Conservation (phyloP, 2,888 invertebrate species). For the Argynnis bischoffii region DNA sequence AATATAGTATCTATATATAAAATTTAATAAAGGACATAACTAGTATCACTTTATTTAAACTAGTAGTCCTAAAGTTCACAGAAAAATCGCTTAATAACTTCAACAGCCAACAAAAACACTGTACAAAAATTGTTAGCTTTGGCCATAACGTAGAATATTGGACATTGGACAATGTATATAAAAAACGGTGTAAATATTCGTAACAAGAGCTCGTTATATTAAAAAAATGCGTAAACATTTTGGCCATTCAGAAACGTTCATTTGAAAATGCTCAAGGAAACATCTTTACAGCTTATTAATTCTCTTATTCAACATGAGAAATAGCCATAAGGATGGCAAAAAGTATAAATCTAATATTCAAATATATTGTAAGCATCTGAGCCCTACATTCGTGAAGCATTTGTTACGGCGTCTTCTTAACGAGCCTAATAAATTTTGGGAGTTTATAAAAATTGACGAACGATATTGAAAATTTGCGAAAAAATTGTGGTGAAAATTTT, state of each 20-base stretch:
- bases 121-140: too few relatives aligned
- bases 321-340: slow-evolving; percentile 16
- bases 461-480: slow-evolving; percentile 43
- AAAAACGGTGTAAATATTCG: background rate
- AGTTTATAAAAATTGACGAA: slow-evolving; percentile 37
- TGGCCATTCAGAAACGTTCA: slow-evolving; percentile 4
- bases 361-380: slow-evolving; percentile 39
- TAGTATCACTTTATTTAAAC: too few relatives aligned
- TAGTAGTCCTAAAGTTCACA: too few relatives aligned
- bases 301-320: slow-evolving; percentile 21
- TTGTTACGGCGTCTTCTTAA: slow-evolving; percentile 24
- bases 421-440: slow-evolving; percentile 32
- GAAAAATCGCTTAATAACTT: too few relatives aligned
- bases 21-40: too few relatives aligned
- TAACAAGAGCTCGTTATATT: background rate
- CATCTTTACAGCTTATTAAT: slow-evolving; percentile 24
- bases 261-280: slow-evolving; percentile 11
- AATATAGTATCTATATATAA: too few relatives aligned
- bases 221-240: slow-evolving; percentile 5
- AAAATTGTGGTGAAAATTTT: slow-evolving; percentile 43
- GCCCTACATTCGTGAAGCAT: slow-evolving; percentile 34
- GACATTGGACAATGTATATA: too few relatives aligned
- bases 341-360: slow-evolving; percentile 33
- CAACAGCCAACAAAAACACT: too few relatives aligned
- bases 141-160: too few relatives aligned